These are phyloP conservation scores for Lepus townsendii DNA, from an alignment of 2,797 vertebrate genomes.

Conservation along the genomic window DNA sequence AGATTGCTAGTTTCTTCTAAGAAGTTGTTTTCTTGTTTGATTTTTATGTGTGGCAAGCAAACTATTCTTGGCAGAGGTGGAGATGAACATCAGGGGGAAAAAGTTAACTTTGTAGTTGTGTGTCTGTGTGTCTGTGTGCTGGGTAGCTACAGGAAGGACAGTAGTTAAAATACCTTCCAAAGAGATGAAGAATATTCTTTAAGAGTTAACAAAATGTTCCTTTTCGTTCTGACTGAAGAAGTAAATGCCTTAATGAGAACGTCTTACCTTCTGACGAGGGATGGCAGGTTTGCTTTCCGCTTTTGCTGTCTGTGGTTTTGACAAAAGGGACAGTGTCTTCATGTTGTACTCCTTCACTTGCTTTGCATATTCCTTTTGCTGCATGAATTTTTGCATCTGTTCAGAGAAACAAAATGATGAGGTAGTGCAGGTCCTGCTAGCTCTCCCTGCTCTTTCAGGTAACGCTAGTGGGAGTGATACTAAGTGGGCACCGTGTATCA, in stretches of 20 bases:
- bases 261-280: slow-evolving; percentile 92
- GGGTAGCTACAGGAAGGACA: not conserved
- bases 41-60: not conserved
- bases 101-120: not conserved
- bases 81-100: not conserved
- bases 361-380: slow-evolving; percentile 94
- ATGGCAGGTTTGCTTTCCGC: slow-evolving; percentile 77
- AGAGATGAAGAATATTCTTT: not conserved
- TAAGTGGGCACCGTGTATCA: fast-evolving
- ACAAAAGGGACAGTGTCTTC: slow-evolving; percentile 87
- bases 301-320: slow-evolving; percentile 86
- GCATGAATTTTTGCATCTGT: slow-evolving; percentile 93
- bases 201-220: not conserved
- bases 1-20: slow-evolving; percentile 9
- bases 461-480: not conserved
- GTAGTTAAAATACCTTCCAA: not conserved
- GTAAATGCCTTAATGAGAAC: not conserved
- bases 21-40: not conserved
- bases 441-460: not conserved
- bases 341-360: slow-evolving; percentile 93
- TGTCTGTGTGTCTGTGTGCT: not conserved
- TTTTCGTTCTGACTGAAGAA: not conserved
- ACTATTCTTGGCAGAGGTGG: not conserved
- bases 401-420: slow-evolving; percentile 50
- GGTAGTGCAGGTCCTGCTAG: not conserved